phyloP scores from a whole-genome alignment of 2,797 vertebrate genomes.

The Tenualosa ilisha region DNA sequence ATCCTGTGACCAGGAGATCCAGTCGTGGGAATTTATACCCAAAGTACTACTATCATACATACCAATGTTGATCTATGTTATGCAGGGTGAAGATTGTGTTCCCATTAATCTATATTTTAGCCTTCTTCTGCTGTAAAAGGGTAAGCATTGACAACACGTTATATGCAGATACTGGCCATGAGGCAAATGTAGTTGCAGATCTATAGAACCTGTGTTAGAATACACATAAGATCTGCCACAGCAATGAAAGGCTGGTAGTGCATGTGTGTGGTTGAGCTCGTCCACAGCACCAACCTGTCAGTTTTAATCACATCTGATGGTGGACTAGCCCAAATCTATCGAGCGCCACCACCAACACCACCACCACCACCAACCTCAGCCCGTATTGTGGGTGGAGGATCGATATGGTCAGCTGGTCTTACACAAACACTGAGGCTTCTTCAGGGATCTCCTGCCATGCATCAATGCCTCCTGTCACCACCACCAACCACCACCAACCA shows the following conservation, averaged over 20 bases:
- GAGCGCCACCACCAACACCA: constrained; percentile 32
- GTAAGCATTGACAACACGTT: neutral
- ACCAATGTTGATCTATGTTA: no score
- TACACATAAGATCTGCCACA: neutral
- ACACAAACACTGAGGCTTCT: constrained; percentile 39
- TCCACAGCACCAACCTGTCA: constrained; percentile 57
- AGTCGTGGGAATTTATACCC: neutral
- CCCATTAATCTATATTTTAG: neutral
- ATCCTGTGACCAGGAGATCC: neutral
- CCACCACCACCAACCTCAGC: no score
- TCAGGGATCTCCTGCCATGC: constrained; percentile 35
- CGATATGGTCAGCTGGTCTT: constrained; percentile 29
- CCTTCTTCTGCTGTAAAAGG: neutral
- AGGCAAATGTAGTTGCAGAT: neutral
- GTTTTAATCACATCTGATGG: constrained; percentile 52
- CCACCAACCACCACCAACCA: constrained; percentile 30
- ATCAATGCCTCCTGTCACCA: constrained; percentile 45
- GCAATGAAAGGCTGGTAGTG: neutral
- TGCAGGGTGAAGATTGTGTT: neutral
- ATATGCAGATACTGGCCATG: neutral
- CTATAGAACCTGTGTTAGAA: neutral
- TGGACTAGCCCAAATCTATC: constrained; percentile 48
- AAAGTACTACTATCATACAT: neutral
- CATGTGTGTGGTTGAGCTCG: constrained; percentile 34
- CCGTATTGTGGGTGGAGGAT: constrained; percentile 47